Evolutionary conservation across 2,888 invertebrate genomes (phyloP), one percentile per base, ranked within the genome.

Genomic region (Gandaritis pyraliata): DNA sequence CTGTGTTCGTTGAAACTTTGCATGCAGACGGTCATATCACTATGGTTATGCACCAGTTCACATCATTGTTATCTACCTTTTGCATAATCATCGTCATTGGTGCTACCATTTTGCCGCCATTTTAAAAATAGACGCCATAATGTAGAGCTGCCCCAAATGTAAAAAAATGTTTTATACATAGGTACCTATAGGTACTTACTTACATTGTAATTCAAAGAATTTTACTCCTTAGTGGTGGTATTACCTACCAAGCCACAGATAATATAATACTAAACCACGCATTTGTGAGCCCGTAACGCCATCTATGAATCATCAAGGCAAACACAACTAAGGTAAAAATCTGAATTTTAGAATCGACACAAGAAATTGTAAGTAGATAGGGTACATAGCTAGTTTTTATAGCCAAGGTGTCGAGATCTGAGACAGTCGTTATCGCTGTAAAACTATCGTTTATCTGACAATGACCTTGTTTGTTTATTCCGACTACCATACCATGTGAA

Each of bases 31-130:
- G 39, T 33, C 10, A 8, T 33, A 41, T 61, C 58, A 61, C 49
- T 58, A 61, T 61, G 18, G 70, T 56, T 61, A 66, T 66, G 70
- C 70, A 70, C 70, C 61, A 68, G 63, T 70, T 70, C 61, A 46
- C 70, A 64, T 36, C n/a, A 50, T 59, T 57, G 46, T 61, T 65
- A 60, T 61, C 48, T 52, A 50, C 45, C 64, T 59, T 62, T 63
- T 64, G 56, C 58, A 64, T 65, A 61, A 60, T 50, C 30, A 41
- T 39, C 23, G 12, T 29, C 47, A 13, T 7, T 29, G 29, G 38
- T 41, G n/a, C 30, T 33, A 12, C 13, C 16, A 45, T 23, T 47
- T 30, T 43, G 15, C 15, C 13, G 5, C n/a, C 41, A 41, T 13
- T 8, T 41, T 15, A 41, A 41, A 15, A 41, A 41, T 15, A 41